phyloP scores from a whole-genome alignment of 2,797 vertebrate genomes.

The Halcyon leucocephala region DNA sequence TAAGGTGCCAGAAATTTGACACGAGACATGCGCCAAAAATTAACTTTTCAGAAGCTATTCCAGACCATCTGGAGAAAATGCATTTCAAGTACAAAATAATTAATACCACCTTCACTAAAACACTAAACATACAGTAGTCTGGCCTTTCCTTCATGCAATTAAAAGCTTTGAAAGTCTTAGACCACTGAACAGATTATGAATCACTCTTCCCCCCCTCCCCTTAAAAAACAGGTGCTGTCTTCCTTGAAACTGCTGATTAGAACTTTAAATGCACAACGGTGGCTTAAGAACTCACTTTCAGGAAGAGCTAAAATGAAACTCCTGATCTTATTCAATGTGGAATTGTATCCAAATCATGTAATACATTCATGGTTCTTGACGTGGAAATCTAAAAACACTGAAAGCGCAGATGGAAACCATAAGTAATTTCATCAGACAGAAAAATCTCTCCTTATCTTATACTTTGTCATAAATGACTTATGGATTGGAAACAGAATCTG shows the following conservation, averaged over 20 bases:
- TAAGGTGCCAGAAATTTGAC: constrained; percentile 49
- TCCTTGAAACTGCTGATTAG: not conserved
- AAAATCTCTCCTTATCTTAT: not conserved
- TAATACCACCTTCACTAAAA: constrained; percentile 48
- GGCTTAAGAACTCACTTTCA: not conserved
- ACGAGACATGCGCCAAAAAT: constrained; percentile 31
- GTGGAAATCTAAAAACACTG: not conserved
- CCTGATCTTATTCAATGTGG: not conserved
- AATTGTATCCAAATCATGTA: not conserved
- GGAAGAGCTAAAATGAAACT: constrained; percentile 8
- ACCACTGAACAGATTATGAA: not conserved
- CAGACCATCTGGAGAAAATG: constrained; percentile 62
- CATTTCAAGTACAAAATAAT: constrained; percentile 48
- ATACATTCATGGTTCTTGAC: not conserved
- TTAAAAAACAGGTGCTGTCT: not conserved
- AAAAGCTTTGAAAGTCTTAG: constrained; percentile 22
- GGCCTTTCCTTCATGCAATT: constrained; percentile 7
- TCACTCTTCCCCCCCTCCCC: not conserved
- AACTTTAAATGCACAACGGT: not conserved
- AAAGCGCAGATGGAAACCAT: constrained; percentile 42
- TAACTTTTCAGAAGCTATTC: constrained; percentile 67
- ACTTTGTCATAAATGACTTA: not conserved
- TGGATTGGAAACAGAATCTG: not conserved
- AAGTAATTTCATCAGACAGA: constrained; percentile 4
- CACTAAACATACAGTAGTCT: constrained; percentile 29